phyloP scores from a whole-genome alignment of 2,113 vertebrate genomes.

The Ploceus nigricollis region DNA sequence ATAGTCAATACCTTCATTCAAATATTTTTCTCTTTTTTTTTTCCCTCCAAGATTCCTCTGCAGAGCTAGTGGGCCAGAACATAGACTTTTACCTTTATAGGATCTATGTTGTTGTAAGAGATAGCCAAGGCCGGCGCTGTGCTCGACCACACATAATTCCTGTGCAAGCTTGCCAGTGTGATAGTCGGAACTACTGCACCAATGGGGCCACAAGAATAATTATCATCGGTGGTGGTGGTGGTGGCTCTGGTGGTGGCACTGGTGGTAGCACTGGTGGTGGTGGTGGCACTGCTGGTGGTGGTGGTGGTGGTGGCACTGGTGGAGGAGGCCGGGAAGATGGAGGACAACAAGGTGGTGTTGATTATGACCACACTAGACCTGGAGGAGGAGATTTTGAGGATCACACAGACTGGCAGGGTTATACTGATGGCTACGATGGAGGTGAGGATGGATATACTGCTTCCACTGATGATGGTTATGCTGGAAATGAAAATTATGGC shows the following conservation, averaged over 20 bases:
- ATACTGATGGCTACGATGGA: not conserved
- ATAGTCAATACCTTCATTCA: not conserved
- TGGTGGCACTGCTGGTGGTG: not conserved
- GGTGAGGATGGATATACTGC: rapidly evolving
- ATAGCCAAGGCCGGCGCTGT: slow-evolving; percentile 49
- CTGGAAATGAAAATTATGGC: not conserved
- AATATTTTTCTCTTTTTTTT: not conserved
- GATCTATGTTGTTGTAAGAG: slow-evolving; percentile 6
- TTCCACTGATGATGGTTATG: rapidly evolving
- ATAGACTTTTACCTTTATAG: slow-evolving; percentile 45
- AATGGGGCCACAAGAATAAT: slow-evolving; percentile 17
- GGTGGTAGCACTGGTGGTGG: not conserved
- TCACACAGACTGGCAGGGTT: not conserved
- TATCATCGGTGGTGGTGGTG: not conserved
- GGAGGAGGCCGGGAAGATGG: not conserved
- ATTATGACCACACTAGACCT: not conserved
- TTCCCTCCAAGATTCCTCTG: not conserved
- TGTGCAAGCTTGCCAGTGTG: slow-evolving; percentile 65
- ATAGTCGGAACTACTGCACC: slow-evolving; percentile 34
- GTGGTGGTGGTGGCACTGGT: not conserved
- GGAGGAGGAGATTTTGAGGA: not conserved
- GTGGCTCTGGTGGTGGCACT: not conserved
- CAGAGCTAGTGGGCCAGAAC: slow-evolving; percentile 22
- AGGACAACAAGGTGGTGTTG: not conserved
- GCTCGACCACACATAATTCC: slow-evolving; percentile 28